Base-by-base conservation (phyloP, 35 echinoderm and acorn worm species). In the Stichopus chloronotus region DNA sequence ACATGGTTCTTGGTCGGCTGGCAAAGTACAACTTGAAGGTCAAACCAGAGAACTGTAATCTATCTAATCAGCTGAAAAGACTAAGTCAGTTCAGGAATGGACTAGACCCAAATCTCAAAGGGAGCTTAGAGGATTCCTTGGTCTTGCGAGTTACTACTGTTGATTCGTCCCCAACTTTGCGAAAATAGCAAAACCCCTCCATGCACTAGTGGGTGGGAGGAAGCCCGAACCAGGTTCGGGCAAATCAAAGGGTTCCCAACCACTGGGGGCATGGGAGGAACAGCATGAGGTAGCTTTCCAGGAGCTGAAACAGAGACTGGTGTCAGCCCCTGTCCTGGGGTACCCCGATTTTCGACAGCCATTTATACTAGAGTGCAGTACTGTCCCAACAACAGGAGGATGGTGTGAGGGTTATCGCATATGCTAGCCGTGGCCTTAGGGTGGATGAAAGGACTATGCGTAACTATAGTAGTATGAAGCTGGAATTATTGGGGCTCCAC, bases 391-490 rank as follows among this genome's bases (percentile, higher is more conserved):
- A 68, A 19, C 87, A 95, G 54, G 83, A 94, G 7, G 82, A 76
- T 76, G 61, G 79, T 20, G 10, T 60, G 21, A 58, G 8, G 8
- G 8, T 88, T 95, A n/a, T 14, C 0, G 93, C 88, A 14, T 97
- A 88, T 95, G 94, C 92, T 58, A 94, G 92, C 20, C 93, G 92
- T 58, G 69, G 83, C 16, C 79, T 98, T 13, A 79, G 78, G 14
- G 53, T 12, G 20, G 63, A 77, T 52, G 96, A 95, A 60, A 59
- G 76, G 16, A 98, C 91, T n/a, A 95, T 94, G 93, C 4, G 59
- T 5, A 95, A 96, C 19, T 98, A 94, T 56, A 94, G 82, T 53
- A 94, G 90, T 63, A 92, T 94, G 57, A 97, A 95, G 63, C 58
- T 97, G 59, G 96, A 97, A 74, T 72, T 97, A 13, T 63, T 95